phyloP scores from a whole-genome alignment of 1,140 invertebrate genomes.

The Procambarus clarkii region DNA sequence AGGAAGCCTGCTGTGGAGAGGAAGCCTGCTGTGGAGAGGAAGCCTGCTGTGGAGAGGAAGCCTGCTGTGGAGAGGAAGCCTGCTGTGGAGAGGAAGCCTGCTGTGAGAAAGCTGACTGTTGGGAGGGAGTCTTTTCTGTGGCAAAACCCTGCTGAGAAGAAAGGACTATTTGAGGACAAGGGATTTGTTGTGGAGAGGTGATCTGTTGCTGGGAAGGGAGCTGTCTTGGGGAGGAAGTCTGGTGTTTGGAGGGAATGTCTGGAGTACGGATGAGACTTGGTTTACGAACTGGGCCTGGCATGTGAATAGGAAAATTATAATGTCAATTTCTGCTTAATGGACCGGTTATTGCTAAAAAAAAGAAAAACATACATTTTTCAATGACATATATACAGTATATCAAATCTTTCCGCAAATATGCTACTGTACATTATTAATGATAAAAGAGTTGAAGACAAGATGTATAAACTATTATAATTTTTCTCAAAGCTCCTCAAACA shows the following conservation, averaged over 20 bases:
- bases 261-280: constrained; percentile 15
- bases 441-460: background rate
- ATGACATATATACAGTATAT: no score
- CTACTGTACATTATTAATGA: no score
- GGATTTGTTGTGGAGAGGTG: constrained; percentile 5
- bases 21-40: background rate
- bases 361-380: no score
- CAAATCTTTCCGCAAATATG: no score
- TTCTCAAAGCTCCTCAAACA: no score
- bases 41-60: background rate
- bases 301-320: constrained; percentile 26
- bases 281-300: constrained; percentile 21
- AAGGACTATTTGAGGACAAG: background rate
- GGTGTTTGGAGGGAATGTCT: constrained; percentile 29
- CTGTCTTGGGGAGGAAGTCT: background rate
- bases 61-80: background rate
- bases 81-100: background rate
- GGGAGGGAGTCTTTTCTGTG: background rate
- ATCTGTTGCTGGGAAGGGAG: background rate
- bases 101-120: background rate
- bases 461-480: background rate
- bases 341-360: no score
- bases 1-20: background rate
- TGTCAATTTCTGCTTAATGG: constrained; percentile 3
- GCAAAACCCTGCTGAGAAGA: background rate